Percentiles rank a stretch among this genome's conserved stretches.
phyloP scores from a whole-genome alignment of 2,888 invertebrate species.

The Conomelus anceps region DNA sequence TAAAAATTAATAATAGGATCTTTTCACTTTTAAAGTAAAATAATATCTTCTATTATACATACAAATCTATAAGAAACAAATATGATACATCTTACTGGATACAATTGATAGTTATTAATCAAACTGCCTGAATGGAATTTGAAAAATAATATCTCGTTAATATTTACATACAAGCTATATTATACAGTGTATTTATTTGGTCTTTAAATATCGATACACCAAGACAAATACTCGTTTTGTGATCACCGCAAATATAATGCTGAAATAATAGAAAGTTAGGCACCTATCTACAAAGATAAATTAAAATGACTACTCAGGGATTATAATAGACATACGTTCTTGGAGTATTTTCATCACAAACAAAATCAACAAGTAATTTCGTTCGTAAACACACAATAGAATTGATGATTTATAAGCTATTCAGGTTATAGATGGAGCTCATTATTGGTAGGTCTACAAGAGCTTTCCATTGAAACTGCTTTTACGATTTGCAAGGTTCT shows the following conservation, averaged over 20 bases:
- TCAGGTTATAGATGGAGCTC: neutral
- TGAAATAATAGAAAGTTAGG: neutral
- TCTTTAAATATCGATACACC: neutral
- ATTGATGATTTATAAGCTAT: neutral
- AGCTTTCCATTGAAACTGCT: neutral
- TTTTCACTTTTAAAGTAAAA: neutral
- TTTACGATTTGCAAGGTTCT: neutral
- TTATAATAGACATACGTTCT: neutral
- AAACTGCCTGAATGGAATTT: neutral
- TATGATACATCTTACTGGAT: neutral
- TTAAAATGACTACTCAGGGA: neutral
- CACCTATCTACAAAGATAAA: neutral
- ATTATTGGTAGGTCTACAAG: neutral
- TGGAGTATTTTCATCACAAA: neutral
- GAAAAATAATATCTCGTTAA: neutral
- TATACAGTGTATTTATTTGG: neutral
- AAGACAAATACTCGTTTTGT: neutral
- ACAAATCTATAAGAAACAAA: neutral
- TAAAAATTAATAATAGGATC: neutral
- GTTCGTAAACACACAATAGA: neutral
- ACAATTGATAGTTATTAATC: neutral
- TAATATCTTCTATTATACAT: neutral
- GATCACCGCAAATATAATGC: neutral
- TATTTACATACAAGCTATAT: neutral
- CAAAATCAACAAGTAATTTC: neutral